These are phyloP conservation scores for Pampus argenteus DNA, from an alignment of 2,797 vertebrate species.

Conservation along the genomic window DNA sequence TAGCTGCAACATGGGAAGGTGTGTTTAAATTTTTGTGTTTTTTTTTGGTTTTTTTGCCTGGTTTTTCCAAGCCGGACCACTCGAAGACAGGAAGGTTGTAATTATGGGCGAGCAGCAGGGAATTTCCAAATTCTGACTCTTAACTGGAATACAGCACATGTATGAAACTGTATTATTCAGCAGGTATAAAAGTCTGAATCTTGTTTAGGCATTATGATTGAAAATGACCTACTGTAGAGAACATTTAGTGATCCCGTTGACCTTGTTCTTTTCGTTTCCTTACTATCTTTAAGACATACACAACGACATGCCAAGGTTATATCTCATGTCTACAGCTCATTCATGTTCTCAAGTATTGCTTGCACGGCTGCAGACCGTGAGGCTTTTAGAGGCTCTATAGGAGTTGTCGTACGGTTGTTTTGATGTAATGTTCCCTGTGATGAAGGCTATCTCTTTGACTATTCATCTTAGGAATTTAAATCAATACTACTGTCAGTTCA, in stretches of 20 bases:
- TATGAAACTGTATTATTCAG: conserved; percentile 12
- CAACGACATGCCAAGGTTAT: conserved; percentile 32
- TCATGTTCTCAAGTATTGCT: conserved; percentile 14
- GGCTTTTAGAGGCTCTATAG: neutral
- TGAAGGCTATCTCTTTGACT: conserved; percentile 43
- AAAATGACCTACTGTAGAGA: neutral
- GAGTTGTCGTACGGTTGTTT: conserved; percentile 22
- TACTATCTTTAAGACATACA: neutral
- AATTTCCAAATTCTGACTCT: conserved; percentile 63
- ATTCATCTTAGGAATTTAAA: conserved; percentile 49
- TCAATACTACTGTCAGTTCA: conserved; percentile 44
- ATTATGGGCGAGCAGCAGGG: conserved; percentile 66
- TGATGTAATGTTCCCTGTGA: conserved; percentile 22
- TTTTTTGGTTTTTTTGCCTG: conserved; percentile 46
- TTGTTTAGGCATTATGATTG: neutral
- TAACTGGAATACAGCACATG: conserved; percentile 20
- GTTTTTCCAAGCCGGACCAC: conserved; percentile 50
- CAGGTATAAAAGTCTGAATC: conserved; percentile 11
- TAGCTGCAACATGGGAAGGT: conserved; percentile 44
- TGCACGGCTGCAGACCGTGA: conserved; percentile 3
- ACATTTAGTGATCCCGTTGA: neutral
- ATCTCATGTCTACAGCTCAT: conserved; percentile 5
- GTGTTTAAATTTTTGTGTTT: conserved; percentile 47
- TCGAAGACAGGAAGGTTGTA: conserved; percentile 61
- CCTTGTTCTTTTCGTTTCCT: neutral